Base-by-base conservation (phyloP, 1,140 invertebrate genomes). In the Drosophila equinoxialis region DNA sequence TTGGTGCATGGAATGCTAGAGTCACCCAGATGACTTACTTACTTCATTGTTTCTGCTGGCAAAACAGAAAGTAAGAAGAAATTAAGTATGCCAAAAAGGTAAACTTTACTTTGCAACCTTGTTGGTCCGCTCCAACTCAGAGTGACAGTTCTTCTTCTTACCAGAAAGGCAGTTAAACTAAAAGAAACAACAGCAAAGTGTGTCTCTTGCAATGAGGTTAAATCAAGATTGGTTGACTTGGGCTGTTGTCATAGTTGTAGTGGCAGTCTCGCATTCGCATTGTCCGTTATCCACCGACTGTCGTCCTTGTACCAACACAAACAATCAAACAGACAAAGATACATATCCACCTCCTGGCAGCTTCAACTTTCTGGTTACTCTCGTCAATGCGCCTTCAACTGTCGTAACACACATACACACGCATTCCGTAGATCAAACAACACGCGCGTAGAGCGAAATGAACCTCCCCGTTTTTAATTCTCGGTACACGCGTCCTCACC, bases 341-440 rank as follows among this genome's bases (percentile, higher is more conserved):
- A 11, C 14, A 3, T 37, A 68, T 72, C 65, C 51, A 60, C 70
- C 70, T 23, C 63, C 60, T 48, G 66, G 23, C 30, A 57, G 59
- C 37, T 67, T 20, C 65, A 72, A 74, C 75, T 65, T 72, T 57
- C 41, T 65, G 26, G 39, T 69, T 69, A 54, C 14, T 77, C 73
- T 79, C 71, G 67, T 55, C 71, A 74, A 55, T 77, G 76, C 71
- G n/a, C 75, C 75, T 86, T 86, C 75, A 86, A 57, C 74, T 78
- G 78, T 72, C 71, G 58, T 42, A 55, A 30, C 51, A 35, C 48
- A 71, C 60, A 68, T 65, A 55, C 72, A 64, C 51, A 42, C 64
- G 42, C 64, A 62, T 55, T 70, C 76, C 48, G 60, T 14, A 30
- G 45, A 54, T 20, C 37, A 58, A 1, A 57, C 35, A 20, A 77